A percentile compares a stretch with the other conserved stretches of the same genome.
Evolutionary conservation across 2,797 vertebrate species (phyloP).

Genomic region (Cossypha polioptera): DNA sequence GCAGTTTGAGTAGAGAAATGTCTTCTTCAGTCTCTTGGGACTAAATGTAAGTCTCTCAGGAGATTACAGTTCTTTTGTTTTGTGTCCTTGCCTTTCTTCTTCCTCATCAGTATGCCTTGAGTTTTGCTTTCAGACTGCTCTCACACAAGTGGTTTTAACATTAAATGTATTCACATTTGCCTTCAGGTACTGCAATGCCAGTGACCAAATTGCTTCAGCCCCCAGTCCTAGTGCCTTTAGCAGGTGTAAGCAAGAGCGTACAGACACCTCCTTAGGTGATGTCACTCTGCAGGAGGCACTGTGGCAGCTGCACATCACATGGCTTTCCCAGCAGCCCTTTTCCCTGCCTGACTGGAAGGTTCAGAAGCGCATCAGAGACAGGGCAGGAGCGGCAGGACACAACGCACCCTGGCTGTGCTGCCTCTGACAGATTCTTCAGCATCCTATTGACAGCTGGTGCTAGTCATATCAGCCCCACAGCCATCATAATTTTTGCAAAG

Average conservation of each 20-base stretch:
- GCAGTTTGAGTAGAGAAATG: neutral
- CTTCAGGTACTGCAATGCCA: neutral
- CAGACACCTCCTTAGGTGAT: neutral
- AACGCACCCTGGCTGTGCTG: neutral
- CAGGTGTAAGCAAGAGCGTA: neutral
- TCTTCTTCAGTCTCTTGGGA: neutral
- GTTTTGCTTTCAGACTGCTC: neutral
- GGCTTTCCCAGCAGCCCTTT: neutral
- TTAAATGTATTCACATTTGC: neutral
- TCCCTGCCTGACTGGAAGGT: neutral
- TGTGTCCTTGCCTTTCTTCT: neutral
- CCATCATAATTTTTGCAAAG: neutral
- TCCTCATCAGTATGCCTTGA: neutral
- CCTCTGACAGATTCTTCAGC: neutral
- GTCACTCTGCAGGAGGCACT: neutral
- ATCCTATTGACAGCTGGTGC: constrained; percentile 6
- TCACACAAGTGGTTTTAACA: neutral
- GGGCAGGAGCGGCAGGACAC: neutral
- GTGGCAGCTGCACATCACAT: neutral
- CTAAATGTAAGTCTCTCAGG: neutral
- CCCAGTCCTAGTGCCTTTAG: neutral
- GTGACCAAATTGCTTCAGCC: neutral
- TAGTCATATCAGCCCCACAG: neutral
- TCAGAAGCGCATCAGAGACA: neutral
- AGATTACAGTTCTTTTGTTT: neutral